A percentile compares a stretch with the other conserved stretches of the same genome.
Conservation (phyloP, 2,113 vertebrate genomes). For the Entelurus aequoreus region DNA sequence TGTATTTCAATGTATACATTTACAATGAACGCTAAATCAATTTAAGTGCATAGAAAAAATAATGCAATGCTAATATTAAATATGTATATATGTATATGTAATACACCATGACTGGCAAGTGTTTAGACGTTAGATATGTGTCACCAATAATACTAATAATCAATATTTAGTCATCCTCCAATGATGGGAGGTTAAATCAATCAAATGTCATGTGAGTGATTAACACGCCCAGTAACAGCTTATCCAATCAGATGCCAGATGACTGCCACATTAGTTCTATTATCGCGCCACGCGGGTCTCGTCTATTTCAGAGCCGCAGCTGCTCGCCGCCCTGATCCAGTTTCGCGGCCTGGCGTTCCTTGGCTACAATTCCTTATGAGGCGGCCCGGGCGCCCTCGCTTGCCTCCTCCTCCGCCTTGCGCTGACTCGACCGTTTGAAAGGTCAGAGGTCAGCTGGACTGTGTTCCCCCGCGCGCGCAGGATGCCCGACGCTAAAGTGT, state of each 20-base stretch:
- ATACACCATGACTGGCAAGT: too few relatives aligned
- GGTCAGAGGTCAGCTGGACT: constrained; percentile 5
- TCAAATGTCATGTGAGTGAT: not conserved
- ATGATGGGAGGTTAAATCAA: too few relatives aligned
- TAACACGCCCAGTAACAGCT: not conserved
- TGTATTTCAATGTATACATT: too few relatives aligned
- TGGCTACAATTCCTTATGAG: constrained; percentile 57
- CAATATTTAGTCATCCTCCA: too few relatives aligned
- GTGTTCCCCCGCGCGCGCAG: not conserved
- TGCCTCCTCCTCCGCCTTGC: constrained; percentile 4
- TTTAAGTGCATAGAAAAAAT: too few relatives aligned
- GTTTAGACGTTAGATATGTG: too few relatives aligned
- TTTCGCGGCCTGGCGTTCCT: constrained; percentile 41
- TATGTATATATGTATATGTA: too few relatives aligned
- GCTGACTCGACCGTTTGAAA: constrained; percentile 4
- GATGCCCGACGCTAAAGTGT: constrained; percentile 32
- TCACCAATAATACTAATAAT: too few relatives aligned
- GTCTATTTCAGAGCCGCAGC: constrained; percentile 73
- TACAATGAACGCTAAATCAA: too few relatives aligned
- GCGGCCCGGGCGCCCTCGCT: constrained; percentile 45
- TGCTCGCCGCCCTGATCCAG: constrained; percentile 67
- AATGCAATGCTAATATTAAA: too few relatives aligned
- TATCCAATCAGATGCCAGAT: not conserved
- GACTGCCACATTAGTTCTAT: constrained; percentile 15
- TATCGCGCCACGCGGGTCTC: constrained; percentile 15